These are phyloP conservation scores for Ochropleura leucogaster DNA, from an alignment of 2,888 invertebrate genomes.

Conservation along the genomic window DNA sequence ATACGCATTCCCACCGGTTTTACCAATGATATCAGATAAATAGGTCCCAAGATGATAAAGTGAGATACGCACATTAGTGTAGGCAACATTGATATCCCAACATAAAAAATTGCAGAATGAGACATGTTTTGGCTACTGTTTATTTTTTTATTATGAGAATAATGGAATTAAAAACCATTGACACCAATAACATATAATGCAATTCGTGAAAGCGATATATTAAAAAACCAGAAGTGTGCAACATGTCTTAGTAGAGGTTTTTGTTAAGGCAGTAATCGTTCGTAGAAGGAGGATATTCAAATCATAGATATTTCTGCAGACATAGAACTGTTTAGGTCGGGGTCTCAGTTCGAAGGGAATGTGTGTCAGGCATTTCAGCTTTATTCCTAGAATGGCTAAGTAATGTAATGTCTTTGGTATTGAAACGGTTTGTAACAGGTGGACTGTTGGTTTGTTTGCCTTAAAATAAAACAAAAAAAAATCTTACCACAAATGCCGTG, in stretches of 20 bases:
- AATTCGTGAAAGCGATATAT: neutral
- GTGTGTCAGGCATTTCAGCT: neutral
- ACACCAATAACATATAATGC: neutral
- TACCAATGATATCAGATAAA: conserved; percentile 20
- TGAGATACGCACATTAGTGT: neutral
- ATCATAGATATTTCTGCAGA: neutral
- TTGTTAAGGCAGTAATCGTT: neutral
- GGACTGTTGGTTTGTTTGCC: neutral
- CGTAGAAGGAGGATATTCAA: neutral
- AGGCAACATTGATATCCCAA: neutral
- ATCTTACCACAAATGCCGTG: conserved; percentile 88
- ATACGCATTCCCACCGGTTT: neutral
- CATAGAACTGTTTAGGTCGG: neutral
- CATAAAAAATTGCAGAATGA: neutral
- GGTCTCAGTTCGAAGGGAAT: neutral
- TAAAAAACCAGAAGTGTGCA: neutral
- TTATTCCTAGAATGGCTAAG: neutral
- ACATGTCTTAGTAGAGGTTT: neutral
- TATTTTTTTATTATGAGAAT: neutral
- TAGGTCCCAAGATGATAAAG: conserved; percentile 14
- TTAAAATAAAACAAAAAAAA: neutral
- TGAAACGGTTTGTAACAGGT: neutral
- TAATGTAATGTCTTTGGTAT: neutral
- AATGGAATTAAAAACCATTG: neutral
- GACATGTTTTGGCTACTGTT: neutral